These are phyloP conservation scores for Tetheella fluctuosa DNA, from an alignment of 2,888 invertebrate genomes.

Conservation along the genomic window DNA sequence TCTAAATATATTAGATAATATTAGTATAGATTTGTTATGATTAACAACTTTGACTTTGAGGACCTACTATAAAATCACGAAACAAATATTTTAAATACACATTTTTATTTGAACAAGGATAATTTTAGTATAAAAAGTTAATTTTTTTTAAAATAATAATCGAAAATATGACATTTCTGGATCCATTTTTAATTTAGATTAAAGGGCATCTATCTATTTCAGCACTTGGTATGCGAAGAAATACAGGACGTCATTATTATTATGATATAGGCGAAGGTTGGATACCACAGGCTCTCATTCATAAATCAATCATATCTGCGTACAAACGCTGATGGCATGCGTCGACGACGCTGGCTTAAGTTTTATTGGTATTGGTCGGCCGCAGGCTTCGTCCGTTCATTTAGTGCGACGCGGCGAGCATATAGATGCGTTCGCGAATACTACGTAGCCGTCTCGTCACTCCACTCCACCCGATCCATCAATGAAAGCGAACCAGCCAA, in stretches of 20 bases:
- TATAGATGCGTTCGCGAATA: constrained; percentile 72
- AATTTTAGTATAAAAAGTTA: too few relatives aligned
- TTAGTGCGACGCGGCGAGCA: constrained; percentile 79
- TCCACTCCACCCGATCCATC: constrained; percentile 45
- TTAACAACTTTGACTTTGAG: too few relatives aligned
- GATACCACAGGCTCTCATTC: constrained; percentile 47
- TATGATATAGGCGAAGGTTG: constrained; percentile 23
- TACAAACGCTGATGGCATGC: constrained; percentile 55
- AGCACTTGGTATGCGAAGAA: neutral
- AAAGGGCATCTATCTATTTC: too few relatives aligned
- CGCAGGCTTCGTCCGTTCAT: constrained; percentile 79
- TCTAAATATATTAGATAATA: too few relatives aligned
- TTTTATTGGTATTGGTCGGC: constrained; percentile 76
- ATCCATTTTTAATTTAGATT: too few relatives aligned
- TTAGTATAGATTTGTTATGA: too few relatives aligned
- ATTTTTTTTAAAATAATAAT: too few relatives aligned
- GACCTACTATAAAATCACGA: too few relatives aligned
- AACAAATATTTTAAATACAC: too few relatives aligned
- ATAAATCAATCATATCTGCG: constrained; percentile 64
- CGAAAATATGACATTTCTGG: too few relatives aligned
- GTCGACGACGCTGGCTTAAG: constrained; percentile 61
- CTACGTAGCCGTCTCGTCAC: constrained; percentile 57
- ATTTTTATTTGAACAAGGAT: too few relatives aligned
- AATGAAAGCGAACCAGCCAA: constrained; percentile 71
- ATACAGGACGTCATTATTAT: constrained; percentile 4